Percentiles rank a stretch among this genome's conserved stretches.
These are phyloP conservation scores for Kryphioiulus occultus DNA, from an alignment of 2,888 invertebrate species.

Conservation along the genomic window DNA sequence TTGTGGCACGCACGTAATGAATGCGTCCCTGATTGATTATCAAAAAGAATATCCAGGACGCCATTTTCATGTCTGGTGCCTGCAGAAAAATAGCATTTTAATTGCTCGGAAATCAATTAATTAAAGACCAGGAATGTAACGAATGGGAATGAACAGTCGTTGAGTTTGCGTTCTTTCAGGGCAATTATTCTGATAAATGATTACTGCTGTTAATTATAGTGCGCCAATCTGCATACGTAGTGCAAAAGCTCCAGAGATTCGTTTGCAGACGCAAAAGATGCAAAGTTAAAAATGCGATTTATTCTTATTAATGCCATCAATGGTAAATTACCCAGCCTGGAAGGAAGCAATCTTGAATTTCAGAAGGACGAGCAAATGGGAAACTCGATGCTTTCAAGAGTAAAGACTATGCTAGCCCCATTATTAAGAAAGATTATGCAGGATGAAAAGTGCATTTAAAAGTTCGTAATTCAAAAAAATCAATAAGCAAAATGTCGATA, in stretches of 20 bases:
- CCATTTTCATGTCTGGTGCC: not conserved
- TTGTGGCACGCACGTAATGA: not conserved
- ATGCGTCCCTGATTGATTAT: not conserved
- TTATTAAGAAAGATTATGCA: constrained; percentile 13
- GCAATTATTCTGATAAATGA: constrained; percentile 46
- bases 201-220: constrained; percentile 40
- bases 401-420: not conserved
- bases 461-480: constrained; percentile 26
- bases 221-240: not conserved
- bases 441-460: constrained; percentile 5
- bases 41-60: not conserved
- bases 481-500: not conserved
- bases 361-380: not conserved
- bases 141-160: constrained; percentile 33
- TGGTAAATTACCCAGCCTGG: constrained; percentile 15
- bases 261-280: not conserved
- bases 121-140: constrained; percentile 37
- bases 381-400: constrained; percentile 11
- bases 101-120: constrained; percentile 46
- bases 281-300: constrained; percentile 29
- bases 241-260: not conserved
- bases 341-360: not conserved
- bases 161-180: constrained; percentile 15
- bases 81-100: constrained; percentile 44
- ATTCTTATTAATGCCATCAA: constrained; percentile 29